Evolutionary conservation across 2,888 invertebrate genomes (phyloP).

Genomic region (Folsomia candida): DNA sequence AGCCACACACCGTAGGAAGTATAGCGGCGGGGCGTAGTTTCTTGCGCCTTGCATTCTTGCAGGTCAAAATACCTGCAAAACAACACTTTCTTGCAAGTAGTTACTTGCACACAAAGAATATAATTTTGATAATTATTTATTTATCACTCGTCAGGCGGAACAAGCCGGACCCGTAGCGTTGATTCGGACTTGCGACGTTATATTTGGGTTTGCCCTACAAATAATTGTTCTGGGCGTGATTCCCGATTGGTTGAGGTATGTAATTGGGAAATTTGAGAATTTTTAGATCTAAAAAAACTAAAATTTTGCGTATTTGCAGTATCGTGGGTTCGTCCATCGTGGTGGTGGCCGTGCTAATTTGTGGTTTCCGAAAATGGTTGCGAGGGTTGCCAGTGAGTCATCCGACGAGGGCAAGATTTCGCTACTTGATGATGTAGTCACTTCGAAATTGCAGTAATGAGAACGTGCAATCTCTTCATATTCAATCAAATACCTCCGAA

Average conservation of each 20-base stretch:
- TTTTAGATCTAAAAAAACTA: neutral
- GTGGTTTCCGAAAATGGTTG: conserved; percentile 45
- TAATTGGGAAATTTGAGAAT: neutral
- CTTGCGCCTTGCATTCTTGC: too few relatives aligned
- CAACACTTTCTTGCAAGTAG: too few relatives aligned
- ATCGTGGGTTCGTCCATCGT: conserved; percentile 42
- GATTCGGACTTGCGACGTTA: conserved; percentile 37
- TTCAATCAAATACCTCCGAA: too few relatives aligned
- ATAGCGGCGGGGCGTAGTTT: too few relatives aligned
- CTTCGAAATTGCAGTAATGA: too few relatives aligned
- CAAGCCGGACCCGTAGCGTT: conserved; percentile 43
- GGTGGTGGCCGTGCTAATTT: conserved; percentile 37
- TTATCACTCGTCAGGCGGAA: too few relatives aligned
- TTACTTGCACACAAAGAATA: too few relatives aligned
- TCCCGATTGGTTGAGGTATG: conserved; percentile 39
- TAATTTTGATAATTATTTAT: too few relatives aligned
- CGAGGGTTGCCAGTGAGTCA: conserved; percentile 37
- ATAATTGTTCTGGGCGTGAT: conserved; percentile 29
- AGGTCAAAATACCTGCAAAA: too few relatives aligned
- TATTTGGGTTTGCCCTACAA: conserved; percentile 42
- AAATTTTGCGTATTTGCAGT: conserved; percentile 19
- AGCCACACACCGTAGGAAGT: too few relatives aligned
- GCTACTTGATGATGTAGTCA: conserved; percentile 33
- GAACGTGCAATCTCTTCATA: too few relatives aligned
- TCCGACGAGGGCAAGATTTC: conserved; percentile 22